phyloP scores from a whole-genome alignment of 2,797 vertebrate genomes.

The Lophius americanus region DNA sequence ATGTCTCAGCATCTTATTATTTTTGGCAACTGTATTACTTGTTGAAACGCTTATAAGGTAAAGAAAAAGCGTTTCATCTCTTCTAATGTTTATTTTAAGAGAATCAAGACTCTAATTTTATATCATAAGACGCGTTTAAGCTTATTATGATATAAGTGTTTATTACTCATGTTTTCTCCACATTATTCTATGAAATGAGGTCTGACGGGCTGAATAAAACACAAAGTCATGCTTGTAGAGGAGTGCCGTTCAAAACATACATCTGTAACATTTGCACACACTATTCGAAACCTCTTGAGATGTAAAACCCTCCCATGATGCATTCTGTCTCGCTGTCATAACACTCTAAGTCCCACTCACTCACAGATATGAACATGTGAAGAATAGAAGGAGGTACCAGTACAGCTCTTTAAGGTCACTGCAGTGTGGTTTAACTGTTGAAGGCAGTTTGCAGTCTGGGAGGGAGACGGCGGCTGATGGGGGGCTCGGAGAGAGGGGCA shows the following conservation, averaged over 20 bases:
- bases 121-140: no score
- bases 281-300: conserved; percentile 8
- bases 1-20: not conserved
- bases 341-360: not conserved
- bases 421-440: conserved; percentile 47
- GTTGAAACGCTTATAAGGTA: not conserved
- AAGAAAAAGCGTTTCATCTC: not conserved
- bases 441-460: conserved; percentile 26
- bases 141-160: no score
- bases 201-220: conserved; percentile 3
- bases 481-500: conserved; percentile 30
- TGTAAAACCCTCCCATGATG: not conserved
- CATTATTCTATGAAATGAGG: conserved; percentile 2
- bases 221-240: conserved; percentile 3
- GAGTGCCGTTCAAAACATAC: not conserved
- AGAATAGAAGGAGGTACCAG: not conserved
- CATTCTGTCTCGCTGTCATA: not conserved
- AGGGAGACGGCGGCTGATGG: conserved; percentile 41
- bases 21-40: not conserved
- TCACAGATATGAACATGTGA: not conserved
- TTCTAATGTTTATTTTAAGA: not conserved
- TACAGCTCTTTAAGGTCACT: conserved; percentile 37
- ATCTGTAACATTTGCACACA: not conserved
- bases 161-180: conserved; percentile 25
- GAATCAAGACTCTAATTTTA: not conserved